Conservation (phyloP, 2,113 vertebrate genomes). For the Xenus cinereus region DNA sequence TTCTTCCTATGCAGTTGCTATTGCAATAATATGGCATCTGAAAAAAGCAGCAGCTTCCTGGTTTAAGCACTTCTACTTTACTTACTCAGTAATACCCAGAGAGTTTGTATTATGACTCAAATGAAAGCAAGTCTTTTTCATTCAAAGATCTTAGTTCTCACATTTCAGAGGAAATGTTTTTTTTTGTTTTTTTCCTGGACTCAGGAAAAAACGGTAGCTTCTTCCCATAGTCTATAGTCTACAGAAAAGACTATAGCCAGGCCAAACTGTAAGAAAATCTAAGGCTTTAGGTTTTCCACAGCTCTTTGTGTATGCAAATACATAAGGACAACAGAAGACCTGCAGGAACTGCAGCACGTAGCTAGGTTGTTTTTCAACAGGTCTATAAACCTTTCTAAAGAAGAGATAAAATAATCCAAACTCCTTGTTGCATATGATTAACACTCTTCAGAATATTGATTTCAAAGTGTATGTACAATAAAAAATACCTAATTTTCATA, state of each 20-base stretch:
- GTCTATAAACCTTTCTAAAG: not conserved
- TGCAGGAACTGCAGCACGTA: not conserved
- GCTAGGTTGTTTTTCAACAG: not conserved
- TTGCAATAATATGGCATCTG: not conserved
- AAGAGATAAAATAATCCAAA: not conserved
- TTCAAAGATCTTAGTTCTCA: not conserved
- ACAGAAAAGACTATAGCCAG: not conserved
- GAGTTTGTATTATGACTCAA: not conserved
- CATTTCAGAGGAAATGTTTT: not conserved
- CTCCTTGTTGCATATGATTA: not conserved
- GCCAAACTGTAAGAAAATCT: not conserved
- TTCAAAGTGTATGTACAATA: not conserved
- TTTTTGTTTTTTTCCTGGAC: not conserved
- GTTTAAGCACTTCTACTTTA: not conserved
- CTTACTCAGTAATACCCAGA: not conserved
- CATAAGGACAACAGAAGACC: not conserved
- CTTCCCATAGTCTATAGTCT: not conserved
- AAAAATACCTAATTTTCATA: not conserved
- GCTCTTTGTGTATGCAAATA: not conserved
- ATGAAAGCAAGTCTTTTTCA: not conserved
- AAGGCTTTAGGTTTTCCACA: not conserved
- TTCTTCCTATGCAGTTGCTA: not conserved
- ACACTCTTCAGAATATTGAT: not conserved
- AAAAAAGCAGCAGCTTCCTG: not conserved
- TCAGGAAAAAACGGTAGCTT: not conserved